Conservation (phyloP, 2,113 vertebrate species). For the Rhinoderma darwinii region DNA sequence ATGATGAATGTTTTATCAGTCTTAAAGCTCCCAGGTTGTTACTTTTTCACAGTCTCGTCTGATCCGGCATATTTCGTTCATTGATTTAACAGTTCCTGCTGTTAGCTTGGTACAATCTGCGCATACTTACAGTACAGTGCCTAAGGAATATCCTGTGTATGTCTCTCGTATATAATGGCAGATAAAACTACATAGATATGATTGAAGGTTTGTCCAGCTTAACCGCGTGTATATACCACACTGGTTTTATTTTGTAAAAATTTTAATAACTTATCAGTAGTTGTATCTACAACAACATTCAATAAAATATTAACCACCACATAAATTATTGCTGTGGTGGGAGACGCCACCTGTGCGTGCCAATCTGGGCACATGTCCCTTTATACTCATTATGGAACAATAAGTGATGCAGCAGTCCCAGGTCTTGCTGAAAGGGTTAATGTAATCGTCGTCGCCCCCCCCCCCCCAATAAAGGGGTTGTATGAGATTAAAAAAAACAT, state of each 20-base stretch:
- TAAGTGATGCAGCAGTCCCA: not conserved
- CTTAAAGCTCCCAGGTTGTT: not conserved
- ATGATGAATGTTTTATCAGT: not conserved
- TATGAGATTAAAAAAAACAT: too few relatives aligned
- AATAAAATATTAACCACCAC: not conserved
- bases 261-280: not conserved
- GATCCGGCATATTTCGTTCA: not conserved
- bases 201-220: too few relatives aligned
- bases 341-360: not conserved
- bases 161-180: not conserved
- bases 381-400: not conserved
- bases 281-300: not conserved
- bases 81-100: not conserved
- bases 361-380: not conserved
- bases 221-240: not conserved
- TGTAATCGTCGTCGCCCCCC: not conserved
- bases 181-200: not conserved
- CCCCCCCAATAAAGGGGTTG: too few relatives aligned
- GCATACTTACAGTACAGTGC: not conserved
- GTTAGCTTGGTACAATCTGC: not conserved
- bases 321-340: not conserved
- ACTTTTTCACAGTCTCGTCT: not conserved
- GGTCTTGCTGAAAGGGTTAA: not conserved
- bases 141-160: not conserved
- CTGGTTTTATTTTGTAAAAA: too few relatives aligned